These are phyloP conservation scores for Papilio glaucus DNA, from an alignment of 1,140 invertebrate genomes.

Conservation along the genomic window DNA sequence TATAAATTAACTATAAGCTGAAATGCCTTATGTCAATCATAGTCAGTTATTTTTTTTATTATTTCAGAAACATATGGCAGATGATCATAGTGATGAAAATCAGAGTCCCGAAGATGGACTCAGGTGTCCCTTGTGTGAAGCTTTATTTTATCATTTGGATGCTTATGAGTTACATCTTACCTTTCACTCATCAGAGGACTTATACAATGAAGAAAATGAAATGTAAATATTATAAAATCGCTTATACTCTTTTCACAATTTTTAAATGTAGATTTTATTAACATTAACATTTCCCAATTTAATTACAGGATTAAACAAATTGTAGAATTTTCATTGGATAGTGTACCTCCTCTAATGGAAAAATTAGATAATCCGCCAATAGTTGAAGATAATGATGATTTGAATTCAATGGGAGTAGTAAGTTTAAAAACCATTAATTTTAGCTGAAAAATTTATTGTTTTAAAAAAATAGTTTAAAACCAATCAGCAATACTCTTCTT, in stretches of 20 bases:
- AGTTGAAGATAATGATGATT: conserved; percentile 45
- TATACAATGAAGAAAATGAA: conserved; percentile 87
- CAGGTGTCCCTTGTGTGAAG: conserved; percentile 87
- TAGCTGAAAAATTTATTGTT: neutral
- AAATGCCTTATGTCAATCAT: neutral
- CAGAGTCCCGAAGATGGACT: conserved; percentile 84
- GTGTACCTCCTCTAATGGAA: conserved; percentile 69
- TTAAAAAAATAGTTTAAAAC: no score
- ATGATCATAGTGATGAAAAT: conserved; percentile 84
- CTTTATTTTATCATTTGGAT: conserved; percentile 86
- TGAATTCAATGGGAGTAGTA: conserved; percentile 59
- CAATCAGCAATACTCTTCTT: no score
- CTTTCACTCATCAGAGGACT: conserved; percentile 86
- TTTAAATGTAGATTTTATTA: neutral
- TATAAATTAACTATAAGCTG: neutral
- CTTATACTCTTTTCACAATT: neutral
- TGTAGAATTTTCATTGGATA: conserved; percentile 71
- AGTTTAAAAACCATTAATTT: conserved; percentile 41
- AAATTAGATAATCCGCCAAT: conserved; percentile 58
- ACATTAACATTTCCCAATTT: neutral
- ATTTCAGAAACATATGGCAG: conserved; percentile 84
- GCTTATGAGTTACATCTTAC: conserved; percentile 87
- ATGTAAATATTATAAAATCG: conserved; percentile 63
- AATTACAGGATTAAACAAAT: conserved; percentile 59
- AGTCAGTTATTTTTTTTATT: conserved; percentile 18